Evolutionary conservation across 2,888 invertebrate species (phyloP), one percentile per base, ranked within the genome.

Genomic region (Gibbula magus): DNA sequence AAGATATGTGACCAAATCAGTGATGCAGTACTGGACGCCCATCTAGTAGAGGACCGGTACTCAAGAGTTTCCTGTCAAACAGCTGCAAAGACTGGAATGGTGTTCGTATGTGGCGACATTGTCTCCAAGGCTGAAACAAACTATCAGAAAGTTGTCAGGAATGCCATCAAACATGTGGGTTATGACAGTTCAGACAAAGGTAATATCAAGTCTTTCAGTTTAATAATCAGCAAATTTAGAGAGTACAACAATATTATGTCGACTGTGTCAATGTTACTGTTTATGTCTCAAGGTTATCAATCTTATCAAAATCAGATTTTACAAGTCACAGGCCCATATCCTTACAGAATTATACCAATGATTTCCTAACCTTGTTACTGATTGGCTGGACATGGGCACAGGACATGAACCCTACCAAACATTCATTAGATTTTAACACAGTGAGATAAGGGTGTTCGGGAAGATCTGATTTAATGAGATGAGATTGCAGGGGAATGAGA

Each of bases 1-100:
- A 93, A 94, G 87, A 90, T 94, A 45, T 94, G 93, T 83, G 93
- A 93, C 83, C 93, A 93, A 85, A 89, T 94, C 70, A 93, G 93
- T 86, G 93, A 94, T 89, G 93, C 93, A 25, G 88, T 93, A 35
- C 84, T 93, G 54, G 93, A 93, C 95, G 90, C 95, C 96, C 97
- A 98, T 94, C 94, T 98, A 86, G 95, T 94, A 91, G 96, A 97
- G 94, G 98, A 99, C 94, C 97, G 98, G 32, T 95, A 97, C 93
- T 97, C 98, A 80, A 98, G 98, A 95, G 98, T 99, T 85, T 98
- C 98, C 86, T 98, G 98, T 93, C 98, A 99, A 95, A 97, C 98
- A 66, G 98, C 98, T 77, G 97, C 99, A 53, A 99, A 99, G 94
- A 99, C 99, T 84, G 99, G 99, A 83, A 99, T 99, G 98, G 96